Evolutionary conservation across 2,113 vertebrate genomes (phyloP).

Genomic region (Synodontis membranacea): DNA sequence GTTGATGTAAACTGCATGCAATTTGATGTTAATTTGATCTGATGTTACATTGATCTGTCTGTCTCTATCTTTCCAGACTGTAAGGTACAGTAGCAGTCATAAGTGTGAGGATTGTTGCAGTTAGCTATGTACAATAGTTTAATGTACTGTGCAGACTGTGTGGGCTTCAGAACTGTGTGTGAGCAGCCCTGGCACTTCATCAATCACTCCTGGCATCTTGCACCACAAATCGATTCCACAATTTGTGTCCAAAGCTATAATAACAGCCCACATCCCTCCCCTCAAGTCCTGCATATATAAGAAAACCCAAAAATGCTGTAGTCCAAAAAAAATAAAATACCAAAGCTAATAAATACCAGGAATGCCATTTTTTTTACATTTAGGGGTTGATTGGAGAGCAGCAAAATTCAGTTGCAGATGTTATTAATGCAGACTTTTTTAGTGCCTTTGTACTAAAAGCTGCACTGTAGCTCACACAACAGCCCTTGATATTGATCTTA

Average conservation of each 20-base stretch:
- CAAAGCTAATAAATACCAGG: not conserved
- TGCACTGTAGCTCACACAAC: conserved; percentile 44
- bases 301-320: conserved; percentile 31
- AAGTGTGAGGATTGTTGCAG: conserved; percentile 18
- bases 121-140: conserved; percentile 43
- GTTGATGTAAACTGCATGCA: not conserved
- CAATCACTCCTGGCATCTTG: conserved; percentile 64
- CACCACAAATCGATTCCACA: conserved; percentile 55
- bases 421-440: conserved; percentile 43
- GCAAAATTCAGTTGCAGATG: conserved; percentile 36
- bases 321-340: not conserved
- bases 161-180: conserved; percentile 59
- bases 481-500: conserved; percentile 57
- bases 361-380: conserved; percentile 1
- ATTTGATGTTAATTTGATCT: conserved; percentile 1
- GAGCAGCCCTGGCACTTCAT: conserved; percentile 65
- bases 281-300: conserved; percentile 51
- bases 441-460: conserved; percentile 41
- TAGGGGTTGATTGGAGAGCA: not conserved
- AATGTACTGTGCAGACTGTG: conserved; percentile 44
- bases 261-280: conserved; percentile 61
- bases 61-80: conserved; percentile 29
- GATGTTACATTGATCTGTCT: conserved; percentile 14
- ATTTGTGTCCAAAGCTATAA: conserved; percentile 58
- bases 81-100: not conserved